Percentiles rank a stretch among this genome's conserved stretches.
Conservation (phyloP, 2,888 invertebrate species). For the Mesorhabditis spiculigera region DNA sequence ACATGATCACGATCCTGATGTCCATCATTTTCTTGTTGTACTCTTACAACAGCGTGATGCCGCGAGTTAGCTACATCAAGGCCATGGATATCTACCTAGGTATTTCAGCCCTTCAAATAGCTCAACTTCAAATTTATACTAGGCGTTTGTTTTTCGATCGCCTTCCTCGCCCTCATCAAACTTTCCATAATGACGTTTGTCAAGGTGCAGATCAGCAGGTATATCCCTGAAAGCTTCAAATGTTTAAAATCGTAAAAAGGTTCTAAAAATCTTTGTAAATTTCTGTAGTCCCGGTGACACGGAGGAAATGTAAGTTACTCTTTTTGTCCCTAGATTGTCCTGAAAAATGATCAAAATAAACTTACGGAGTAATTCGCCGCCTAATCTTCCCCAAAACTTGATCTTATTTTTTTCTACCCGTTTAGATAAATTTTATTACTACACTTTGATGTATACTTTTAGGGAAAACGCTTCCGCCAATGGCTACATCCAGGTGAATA, state of each 20-base stretch:
- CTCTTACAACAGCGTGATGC: conserved; percentile 58
- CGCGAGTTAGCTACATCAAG: conserved; percentile 56
- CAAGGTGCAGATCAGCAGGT: background rate
- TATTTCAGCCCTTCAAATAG: conserved; percentile 3
- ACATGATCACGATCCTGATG: conserved; percentile 56
- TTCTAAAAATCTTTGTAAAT: background rate
- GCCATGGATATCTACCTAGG: conserved; percentile 45
- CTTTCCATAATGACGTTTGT: conserved; percentile 47
- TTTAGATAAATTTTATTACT: no score
- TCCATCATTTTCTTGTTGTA: conserved; percentile 56
- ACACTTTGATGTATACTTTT: no score
- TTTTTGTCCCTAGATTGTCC: no score
- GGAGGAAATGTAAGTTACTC: background rate
- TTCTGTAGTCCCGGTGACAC: background rate
- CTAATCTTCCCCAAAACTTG: no score
- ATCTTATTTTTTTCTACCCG: no score
- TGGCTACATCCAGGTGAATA: background rate
- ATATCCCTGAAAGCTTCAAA: background rate
- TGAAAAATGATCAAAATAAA: no score
- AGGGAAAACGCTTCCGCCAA: background rate
- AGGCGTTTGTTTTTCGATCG: conserved; percentile 57
- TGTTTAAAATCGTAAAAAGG: background rate
- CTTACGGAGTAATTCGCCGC: no score
- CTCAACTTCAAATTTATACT: conserved; percentile 5
- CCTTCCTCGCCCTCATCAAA: conserved; percentile 57